Percentiles rank a stretch among this genome's conserved stretches.
phyloP scores from a whole-genome alignment of 2,888 invertebrate genomes.

The Nephrotoma appendiculata region DNA sequence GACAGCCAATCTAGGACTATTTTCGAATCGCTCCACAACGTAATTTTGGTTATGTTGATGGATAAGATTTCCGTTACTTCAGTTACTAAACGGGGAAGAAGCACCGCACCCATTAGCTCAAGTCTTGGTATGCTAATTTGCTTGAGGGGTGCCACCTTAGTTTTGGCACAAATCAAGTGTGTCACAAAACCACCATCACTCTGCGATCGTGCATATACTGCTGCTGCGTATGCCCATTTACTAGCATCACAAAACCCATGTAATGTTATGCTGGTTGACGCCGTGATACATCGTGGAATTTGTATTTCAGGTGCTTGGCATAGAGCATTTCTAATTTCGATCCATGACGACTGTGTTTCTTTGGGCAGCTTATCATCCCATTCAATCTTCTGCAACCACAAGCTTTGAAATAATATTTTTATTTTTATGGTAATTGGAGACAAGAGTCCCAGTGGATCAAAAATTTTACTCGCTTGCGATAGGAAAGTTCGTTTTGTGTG shows the following conservation, averaged over 20 bases:
- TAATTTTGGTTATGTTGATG: too few relatives aligned
- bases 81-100: too few relatives aligned
- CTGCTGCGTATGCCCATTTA: background rate
- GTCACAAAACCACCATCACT: too few relatives aligned
- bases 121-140: too few relatives aligned
- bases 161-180: too few relatives aligned
- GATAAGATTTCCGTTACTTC: too few relatives aligned
- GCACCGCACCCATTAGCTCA: too few relatives aligned
- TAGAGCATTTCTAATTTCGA: background rate
- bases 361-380: background rate
- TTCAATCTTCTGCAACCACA: background rate
- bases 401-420: slow-evolving; percentile 2
- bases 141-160: too few relatives aligned
- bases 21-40: too few relatives aligned
- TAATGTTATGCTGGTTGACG: background rate
- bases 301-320: background rate
- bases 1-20: too few relatives aligned
- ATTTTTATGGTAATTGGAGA: background rate
- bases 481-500: background rate
- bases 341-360: background rate
- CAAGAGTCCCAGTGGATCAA: background rate
- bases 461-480: background rate
- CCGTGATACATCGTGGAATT: background rate
- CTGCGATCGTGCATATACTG: too few relatives aligned
- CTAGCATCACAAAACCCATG: background rate